A percentile compares a stretch with the other conserved stretches of the same genome.
Evolutionary conservation across 2,113 vertebrate species (phyloP).

Genomic region (Bettongia penicillata): DNA sequence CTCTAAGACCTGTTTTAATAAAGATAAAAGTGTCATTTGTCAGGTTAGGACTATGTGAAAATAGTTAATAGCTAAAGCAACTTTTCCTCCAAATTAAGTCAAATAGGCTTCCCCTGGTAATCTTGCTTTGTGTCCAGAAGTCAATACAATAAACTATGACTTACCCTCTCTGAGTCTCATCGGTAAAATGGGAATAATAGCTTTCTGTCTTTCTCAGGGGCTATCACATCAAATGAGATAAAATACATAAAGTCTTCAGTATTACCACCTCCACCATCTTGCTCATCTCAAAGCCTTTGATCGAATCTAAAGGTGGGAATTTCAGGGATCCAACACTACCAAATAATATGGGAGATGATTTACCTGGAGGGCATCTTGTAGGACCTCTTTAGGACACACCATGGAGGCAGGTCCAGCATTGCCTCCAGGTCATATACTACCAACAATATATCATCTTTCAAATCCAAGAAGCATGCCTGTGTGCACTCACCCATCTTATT

Average conservation of each 20-base stretch:
- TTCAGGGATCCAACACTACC: not conserved
- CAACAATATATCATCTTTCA: not conserved
- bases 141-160: not conserved
- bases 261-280: not conserved
- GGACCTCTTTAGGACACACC: not conserved
- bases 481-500: not conserved
- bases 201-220: not conserved
- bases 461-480: not conserved
- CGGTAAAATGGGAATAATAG: not conserved
- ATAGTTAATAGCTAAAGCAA: not conserved
- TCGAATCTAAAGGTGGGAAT: not conserved
- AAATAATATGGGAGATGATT: not conserved
- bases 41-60: not conserved
- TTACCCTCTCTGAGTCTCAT: not conserved
- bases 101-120: not conserved
- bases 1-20: not conserved
- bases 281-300: not conserved
- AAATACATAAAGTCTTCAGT: not conserved
- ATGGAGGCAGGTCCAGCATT: not conserved
- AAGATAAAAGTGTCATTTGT: not conserved
- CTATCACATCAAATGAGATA: not conserved
- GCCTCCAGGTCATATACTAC: not conserved
- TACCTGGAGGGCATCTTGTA: not conserved
- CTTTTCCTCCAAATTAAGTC: not conserved
- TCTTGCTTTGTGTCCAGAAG: not conserved